phyloP scores from a whole-genome alignment of 1,140 invertebrate species.

The Drosophila guanche region DNA sequence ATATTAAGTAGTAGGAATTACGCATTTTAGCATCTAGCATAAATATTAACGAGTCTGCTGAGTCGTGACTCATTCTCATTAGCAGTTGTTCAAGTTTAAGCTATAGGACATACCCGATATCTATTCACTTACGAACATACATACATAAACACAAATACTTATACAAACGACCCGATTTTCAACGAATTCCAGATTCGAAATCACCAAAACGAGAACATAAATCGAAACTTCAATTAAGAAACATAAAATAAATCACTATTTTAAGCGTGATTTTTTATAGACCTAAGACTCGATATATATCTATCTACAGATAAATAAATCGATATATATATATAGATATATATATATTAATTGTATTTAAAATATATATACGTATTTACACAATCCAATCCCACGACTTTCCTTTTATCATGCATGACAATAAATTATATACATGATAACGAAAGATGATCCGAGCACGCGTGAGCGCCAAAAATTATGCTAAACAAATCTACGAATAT shows the following conservation, averaged over 20 bases:
- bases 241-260: constrained; percentile 5
- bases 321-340: constrained; percentile 1
- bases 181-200: constrained; percentile 50
- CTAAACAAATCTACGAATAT: constrained; percentile 51
- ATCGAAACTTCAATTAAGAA: constrained; percentile 48
- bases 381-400: constrained; percentile 45
- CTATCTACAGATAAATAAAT: too few species aligned
- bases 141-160: constrained; percentile 24
- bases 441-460: constrained; percentile 35
- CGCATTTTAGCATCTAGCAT: constrained; percentile 80
- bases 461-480: constrained; percentile 75
- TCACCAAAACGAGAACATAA: constrained; percentile 29
- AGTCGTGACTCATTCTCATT: constrained; percentile 79
- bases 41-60: constrained; percentile 78
- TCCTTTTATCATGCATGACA: constrained; percentile 79
- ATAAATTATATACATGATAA: constrained; percentile 70
- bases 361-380: constrained; percentile 43
- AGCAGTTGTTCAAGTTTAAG: constrained; percentile 81
- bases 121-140: constrained; percentile 33
- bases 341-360: constrained; percentile 36
- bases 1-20: constrained; percentile 80
- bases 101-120: constrained; percentile 70
- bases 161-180: constrained; percentile 49
- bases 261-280: constrained; percentile 73
- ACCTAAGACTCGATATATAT: constrained; percentile 47